Base-by-base conservation (phyloP, 2,888 invertebrate genomes). In the Ernsta delagoae region DNA sequence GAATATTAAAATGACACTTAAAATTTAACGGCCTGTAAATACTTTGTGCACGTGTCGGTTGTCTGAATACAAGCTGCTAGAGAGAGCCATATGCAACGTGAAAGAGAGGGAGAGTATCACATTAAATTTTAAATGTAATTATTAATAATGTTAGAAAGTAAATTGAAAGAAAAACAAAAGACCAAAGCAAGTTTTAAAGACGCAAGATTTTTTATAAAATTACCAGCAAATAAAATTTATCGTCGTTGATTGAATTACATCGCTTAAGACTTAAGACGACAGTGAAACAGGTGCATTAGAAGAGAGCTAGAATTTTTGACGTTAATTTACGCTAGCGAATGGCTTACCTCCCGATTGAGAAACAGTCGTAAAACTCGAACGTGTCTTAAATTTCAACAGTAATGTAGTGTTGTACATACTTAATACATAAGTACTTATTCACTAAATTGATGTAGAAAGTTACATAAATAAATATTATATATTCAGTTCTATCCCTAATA, bases 1-100 rank as follows among this genome's bases (percentile, higher is more conserved):
- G 67, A 60, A 67, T 67, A 67, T 60, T 67, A 67, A 67, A 67
- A 67, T 67, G 67, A 67, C 67, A 67, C 67, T 61, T 67, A 67
- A 67, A 67, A 54, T 61, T 67, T 60, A 59, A 66, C 53, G 60
- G 59, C 60, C 54, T 65, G 65, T 66, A 66, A 66, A 66, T 66
- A 66, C 60, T 8, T 54, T 9, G 45, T n/a, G 59, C 50, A 36
- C 53, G 53, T 4, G 11, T 12, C 12, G 5, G 9, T 43, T 31
- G 53, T 57, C 24, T 50, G 5, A 60, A 4, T 43, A 39, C 41
- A 3, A 11, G 66, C 53, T 5, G 24, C n/a, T 39, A 31, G 41
- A 16, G 39, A 48, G 16, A 9, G 39, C 11, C 4, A 31, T 24
- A 31, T 24, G 24, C 24, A 24, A 24, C 24, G 24, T 24, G 5